Evolutionary conservation across 1,140 invertebrate genomes (phyloP), one percentile per base, ranked within the genome.

Genomic region (Dolichoris vasculosae): DNA sequence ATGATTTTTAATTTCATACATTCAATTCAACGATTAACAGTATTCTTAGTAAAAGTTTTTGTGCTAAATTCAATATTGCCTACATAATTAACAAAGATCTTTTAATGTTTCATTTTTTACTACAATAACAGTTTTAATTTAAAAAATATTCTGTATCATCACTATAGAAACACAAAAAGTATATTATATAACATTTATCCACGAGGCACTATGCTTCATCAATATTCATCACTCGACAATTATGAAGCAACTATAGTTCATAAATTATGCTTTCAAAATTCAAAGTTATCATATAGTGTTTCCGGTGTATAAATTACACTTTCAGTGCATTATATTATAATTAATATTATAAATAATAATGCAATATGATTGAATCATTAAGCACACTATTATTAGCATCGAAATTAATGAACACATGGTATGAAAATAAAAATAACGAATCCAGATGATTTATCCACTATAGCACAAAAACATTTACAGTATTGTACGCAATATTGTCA

Each of bases 401-500:
- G 20, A 73, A 3, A 73, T 20, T 73, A 73, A n/a, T 43, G 32
- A 40, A 43, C 38, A 73, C 38, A 73, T 73, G 20, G 43, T 23
- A 73, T n/a, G 17, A 43, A 73, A 73, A 73, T 73, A 0, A n/a
- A 15, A 35, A 67, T 32, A 40, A 71, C 23, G 9, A 71, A 69
- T 69, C 15, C 35, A 73, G 30, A 73, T 73, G 13, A 8, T 43
- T 4, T 48, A 46, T 51, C 43, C 75, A 76, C 75, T 32, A 35
- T 15, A 35, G 43, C 75, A 76, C 75, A 76, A 76, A 76, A 76
- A 76, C 75, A 32, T 30, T 48, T 76, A 76, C 43, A 9, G 43
- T 51, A 51, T 76, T 23, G 6, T 43, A 73, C 38, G 38, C 15
- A 76, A 48, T 30, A 11, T 35, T 76, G 43, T 51, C 75, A 76